phyloP scores from a whole-genome alignment of 1,140 invertebrate genomes.

The Musca vetustissima region DNA sequence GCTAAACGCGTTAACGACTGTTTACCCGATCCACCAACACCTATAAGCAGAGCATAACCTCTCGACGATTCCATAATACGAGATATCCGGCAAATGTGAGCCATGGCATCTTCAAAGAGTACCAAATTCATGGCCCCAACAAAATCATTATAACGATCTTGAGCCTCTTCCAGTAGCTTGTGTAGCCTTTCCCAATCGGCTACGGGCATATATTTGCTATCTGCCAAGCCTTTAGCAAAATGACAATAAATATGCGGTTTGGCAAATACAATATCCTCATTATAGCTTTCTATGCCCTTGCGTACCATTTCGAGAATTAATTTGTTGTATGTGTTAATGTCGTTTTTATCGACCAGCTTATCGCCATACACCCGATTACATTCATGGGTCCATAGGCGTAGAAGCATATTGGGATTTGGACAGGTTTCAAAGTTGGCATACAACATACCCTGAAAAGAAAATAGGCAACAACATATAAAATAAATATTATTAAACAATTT shows the following conservation, averaged over 20 bases:
- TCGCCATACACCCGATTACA: slow-evolving; percentile 86
- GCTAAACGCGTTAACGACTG: slow-evolving; percentile 86
- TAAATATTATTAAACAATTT: too few species aligned
- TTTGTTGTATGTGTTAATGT: slow-evolving; percentile 75
- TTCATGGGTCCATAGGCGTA: slow-evolving; percentile 88
- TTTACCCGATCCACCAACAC: slow-evolving; percentile 93
- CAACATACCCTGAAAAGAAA: slow-evolving; percentile 73
- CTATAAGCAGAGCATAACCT: slow-evolving; percentile 89
- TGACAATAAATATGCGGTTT: slow-evolving; percentile 85
- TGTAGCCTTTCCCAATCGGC: slow-evolving; percentile 71
- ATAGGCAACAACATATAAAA: too few species aligned
- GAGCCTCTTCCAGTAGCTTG: slow-evolving; percentile 77
- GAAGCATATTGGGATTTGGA: slow-evolving; percentile 67
- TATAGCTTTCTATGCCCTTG: slow-evolving; percentile 78
- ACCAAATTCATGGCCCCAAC: slow-evolving; percentile 93
- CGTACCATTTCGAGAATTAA: slow-evolving; percentile 75
- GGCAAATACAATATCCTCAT: slow-evolving; percentile 66
- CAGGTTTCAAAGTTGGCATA: slow-evolving; percentile 81
- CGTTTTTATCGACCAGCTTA: slow-evolving; percentile 78
- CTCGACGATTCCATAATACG: slow-evolving; percentile 88
- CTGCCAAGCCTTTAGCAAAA: slow-evolving; percentile 87
- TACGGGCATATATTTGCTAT: slow-evolving; percentile 87
- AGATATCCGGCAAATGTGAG: slow-evolving; percentile 89
- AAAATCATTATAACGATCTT: slow-evolving; percentile 81
- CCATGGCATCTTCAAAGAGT: slow-evolving; percentile 93